A percentile compares a stretch with the other conserved stretches of the same genome.
Evolutionary conservation across 1,140 invertebrate species (phyloP).

Genomic region (Pemphigus obesinymphae): DNA sequence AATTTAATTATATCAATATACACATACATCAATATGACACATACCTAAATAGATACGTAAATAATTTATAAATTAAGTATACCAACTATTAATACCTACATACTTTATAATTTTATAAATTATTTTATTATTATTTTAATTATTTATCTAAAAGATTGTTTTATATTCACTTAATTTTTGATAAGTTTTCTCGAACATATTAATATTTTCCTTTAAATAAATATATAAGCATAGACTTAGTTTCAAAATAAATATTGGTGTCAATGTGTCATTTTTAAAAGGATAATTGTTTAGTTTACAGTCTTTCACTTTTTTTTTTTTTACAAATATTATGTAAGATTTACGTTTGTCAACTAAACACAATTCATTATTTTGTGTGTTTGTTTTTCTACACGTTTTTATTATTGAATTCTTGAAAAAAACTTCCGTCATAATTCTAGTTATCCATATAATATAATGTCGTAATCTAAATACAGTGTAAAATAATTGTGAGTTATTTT

Average conservation of each 20-base stretch:
- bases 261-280: neutral
- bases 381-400: neutral
- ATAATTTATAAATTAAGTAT: too few relatives aligned
- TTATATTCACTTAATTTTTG: too few relatives aligned
- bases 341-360: neutral
- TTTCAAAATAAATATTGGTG: neutral
- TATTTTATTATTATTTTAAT: too few relatives aligned
- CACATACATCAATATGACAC: too few relatives aligned
- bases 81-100: too few relatives aligned
- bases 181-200: too few relatives aligned
- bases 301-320: slow-evolving; percentile 29
- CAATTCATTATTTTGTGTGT: slow-evolving; percentile 16
- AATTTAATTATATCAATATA: too few relatives aligned
- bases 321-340: slow-evolving; percentile 20
- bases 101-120: too few relatives aligned
- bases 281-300: neutral
- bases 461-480: neutral
- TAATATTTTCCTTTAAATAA: too few relatives aligned
- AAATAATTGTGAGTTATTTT: neutral
- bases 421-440: neutral
- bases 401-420: neutral
- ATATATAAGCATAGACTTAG: too few relatives aligned
- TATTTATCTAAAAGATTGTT: too few relatives aligned
- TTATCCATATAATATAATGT: neutral
- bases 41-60: too few relatives aligned